Evolutionary conservation across 1,140 invertebrate genomes (phyloP), one percentile per base, ranked within the genome.

Genomic region (Drosophila eugracilis): DNA sequence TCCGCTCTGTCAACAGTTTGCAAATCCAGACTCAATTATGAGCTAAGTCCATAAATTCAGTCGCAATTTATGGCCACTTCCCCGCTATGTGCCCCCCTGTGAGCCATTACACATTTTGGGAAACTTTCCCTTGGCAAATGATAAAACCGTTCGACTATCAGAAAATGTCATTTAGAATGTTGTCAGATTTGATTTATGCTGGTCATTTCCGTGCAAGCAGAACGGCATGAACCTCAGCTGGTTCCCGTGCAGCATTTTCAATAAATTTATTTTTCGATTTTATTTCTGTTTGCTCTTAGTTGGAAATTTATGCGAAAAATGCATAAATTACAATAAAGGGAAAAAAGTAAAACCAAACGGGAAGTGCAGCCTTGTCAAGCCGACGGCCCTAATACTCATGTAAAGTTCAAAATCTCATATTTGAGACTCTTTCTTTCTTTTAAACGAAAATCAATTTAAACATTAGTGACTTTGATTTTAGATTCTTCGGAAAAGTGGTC

Each of bases 131-230:
- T 26, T 49, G 32, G 19, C 15, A 36, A 60, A 67, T 53, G 54
- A 72, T 72, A 59, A 59, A 59, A 71, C 57, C 32, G 21, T 50
- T 47, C 24, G 42, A 30, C 45, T 63, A 70, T 71, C 75, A 53
- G 63, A 59, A 85, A 83, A 81, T 79, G 80, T 54, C 71, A 72
- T 83, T 79, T 75, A 79, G 73, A 83, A 85, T 48, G 62, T 75
- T 60, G 70, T 47, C 44, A 53, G 78, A 72, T 44, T 85, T 84
- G 80, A 84, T 84, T 85, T 84, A 84, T 85, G 71, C 37, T 58
- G 54, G 50, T 58, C 59, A 76, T 84, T 85, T 79, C 75, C 79
- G 15, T 44, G 12, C 24, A 26, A 36, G 41, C 37, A 28, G 36
- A 49, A 5, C 24, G 44, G 24, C 28, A 30, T 9, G 22, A 28